phyloP scores from a whole-genome alignment of 2,888 invertebrate genomes.

The Iselma pallidipennis region DNA sequence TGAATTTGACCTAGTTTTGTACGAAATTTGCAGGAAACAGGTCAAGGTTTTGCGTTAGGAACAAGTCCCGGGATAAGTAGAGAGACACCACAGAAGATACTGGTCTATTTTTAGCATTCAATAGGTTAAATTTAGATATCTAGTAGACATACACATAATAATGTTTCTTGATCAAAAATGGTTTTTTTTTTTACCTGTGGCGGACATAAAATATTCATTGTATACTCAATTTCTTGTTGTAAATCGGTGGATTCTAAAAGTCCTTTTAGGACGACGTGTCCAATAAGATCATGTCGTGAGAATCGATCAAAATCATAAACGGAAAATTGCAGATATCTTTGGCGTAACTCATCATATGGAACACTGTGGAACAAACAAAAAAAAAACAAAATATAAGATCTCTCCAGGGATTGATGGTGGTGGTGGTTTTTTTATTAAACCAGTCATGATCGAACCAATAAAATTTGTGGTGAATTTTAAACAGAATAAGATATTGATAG shows the following conservation, averaged over 20 bases:
- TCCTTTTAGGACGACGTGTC: slow-evolving; percentile 80
- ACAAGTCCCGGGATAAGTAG: not conserved
- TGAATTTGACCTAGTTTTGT: not conserved
- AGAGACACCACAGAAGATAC: not conserved
- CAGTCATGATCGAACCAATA: too few species aligned
- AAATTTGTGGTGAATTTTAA: too few species aligned
- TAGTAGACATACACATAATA: not conserved
- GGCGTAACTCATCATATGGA: slow-evolving; percentile 72
- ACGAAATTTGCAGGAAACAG: not conserved
- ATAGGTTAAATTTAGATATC: slow-evolving; percentile 17
- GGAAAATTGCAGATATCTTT: slow-evolving; percentile 80
- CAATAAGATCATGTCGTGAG: slow-evolving; percentile 84
- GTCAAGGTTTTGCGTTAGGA: slow-evolving; percentile 18
- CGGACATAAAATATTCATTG: slow-evolving; percentile 81
- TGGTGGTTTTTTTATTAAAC: too few species aligned
- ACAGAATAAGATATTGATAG: too few species aligned
- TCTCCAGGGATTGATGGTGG: too few species aligned
- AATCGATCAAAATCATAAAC: slow-evolving; percentile 89
- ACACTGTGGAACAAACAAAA: slow-evolving; percentile 61
- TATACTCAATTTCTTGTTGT: slow-evolving; percentile 80
- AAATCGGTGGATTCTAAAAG: slow-evolving; percentile 77
- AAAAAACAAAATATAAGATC: not conserved
- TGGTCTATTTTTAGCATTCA: slow-evolving; percentile 16
- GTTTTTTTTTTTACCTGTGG: slow-evolving; percentile 64
- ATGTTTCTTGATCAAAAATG: not conserved